Conservation (phyloP, 2,797 vertebrate genomes). For the Coreius guichenoti region DNA sequence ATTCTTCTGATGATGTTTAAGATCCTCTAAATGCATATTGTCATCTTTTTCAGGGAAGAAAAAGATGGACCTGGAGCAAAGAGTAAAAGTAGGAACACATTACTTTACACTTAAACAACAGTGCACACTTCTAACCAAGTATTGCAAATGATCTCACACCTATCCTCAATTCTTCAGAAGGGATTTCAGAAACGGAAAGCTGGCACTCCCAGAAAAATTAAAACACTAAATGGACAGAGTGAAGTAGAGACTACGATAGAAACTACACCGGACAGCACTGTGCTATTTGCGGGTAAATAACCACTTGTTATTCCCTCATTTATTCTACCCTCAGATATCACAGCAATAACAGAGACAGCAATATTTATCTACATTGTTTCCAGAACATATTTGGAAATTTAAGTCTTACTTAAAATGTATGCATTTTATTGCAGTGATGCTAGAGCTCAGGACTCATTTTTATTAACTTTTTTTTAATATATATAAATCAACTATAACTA, state of each 20-base stretch:
- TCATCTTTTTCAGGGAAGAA: slow-evolving; percentile 46
- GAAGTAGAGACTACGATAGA: background rate
- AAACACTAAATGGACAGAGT: background rate
- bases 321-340: background rate
- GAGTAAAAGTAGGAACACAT: slow-evolving; percentile 49
- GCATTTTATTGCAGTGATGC: background rate
- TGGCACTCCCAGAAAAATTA: slow-evolving; percentile 35
- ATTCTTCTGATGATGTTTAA: background rate
- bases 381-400: background rate
- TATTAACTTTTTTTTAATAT: background rate
- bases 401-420: background rate
- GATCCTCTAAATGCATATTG: slow-evolving; percentile 10
- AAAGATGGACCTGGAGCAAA: slow-evolving; percentile 53
- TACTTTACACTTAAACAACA: background rate
- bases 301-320: background rate
- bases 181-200: slow-evolving; percentile 47
- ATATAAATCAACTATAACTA: no score
- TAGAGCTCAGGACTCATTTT: background rate
- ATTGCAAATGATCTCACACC: background rate
- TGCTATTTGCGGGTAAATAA: slow-evolving; percentile 46
- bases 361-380: background rate
- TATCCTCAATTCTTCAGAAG: background rate
- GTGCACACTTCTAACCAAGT: background rate
- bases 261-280: slow-evolving; percentile 56
- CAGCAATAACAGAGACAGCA: background rate